Conservation (phyloP, 2,888 invertebrate genomes). For the Drosophila neutralis region DNA sequence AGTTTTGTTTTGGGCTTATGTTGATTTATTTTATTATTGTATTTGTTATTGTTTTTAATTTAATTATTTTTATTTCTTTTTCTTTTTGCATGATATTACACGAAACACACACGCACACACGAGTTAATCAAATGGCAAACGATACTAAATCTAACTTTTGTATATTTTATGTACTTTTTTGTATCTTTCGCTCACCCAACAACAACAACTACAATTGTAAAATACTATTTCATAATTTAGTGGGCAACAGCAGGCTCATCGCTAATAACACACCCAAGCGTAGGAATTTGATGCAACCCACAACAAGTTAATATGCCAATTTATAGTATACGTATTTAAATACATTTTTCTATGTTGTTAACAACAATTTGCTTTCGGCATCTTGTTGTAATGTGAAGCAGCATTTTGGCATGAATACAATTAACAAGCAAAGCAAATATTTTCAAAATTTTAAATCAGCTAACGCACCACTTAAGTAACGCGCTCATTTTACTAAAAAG, state of each 20-base stretch:
- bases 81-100: conserved; percentile 71
- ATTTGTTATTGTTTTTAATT: conserved; percentile 44
- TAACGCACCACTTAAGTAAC: conserved; percentile 25
- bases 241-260: conserved; percentile 80
- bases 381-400: conserved; percentile 63
- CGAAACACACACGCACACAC: conserved; percentile 33
- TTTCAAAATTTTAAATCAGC: conserved; percentile 41
- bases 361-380: conserved; percentile 48
- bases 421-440: conserved; percentile 11
- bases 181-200: conserved; percentile 56
- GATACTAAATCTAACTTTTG: conserved; percentile 65
- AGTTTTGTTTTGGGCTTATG: conserved; percentile 31
- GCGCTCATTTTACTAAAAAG: conserved; percentile 29
- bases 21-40: conserved; percentile 30
- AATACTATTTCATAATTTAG: conserved; percentile 62
- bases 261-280: conserved; percentile 83
- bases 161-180: conserved; percentile 62
- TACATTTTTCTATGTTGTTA: conserved; percentile 23
- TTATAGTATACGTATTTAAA: conserved; percentile 45
- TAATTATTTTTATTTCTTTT: conserved; percentile 60
- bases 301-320: conserved; percentile 83
- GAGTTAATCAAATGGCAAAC: conserved; percentile 45
- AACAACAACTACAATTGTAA: conserved; percentile 55
- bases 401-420: conserved; percentile 55
- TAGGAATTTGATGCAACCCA: conserved; percentile 82